A percentile compares a stretch with the other conserved stretches of the same genome.
Conservation (phyloP, 2,797 vertebrate species). For the Parauchenoglanis ngamensis region DNA sequence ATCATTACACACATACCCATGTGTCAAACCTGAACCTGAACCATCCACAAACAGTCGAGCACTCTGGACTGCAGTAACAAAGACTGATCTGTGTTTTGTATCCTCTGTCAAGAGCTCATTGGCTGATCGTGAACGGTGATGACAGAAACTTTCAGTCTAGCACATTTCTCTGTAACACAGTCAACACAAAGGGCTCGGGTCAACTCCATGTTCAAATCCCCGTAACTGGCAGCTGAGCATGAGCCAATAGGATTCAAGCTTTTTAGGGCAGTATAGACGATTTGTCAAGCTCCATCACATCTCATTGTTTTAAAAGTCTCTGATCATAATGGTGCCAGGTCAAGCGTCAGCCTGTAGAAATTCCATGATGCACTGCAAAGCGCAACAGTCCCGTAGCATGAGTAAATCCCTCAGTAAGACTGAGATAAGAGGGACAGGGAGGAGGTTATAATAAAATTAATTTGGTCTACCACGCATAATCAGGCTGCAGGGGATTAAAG, state of each 20-base stretch:
- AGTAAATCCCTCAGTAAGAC: constrained; percentile 18
- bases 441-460: constrained; percentile 6
- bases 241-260: constrained; percentile 61
- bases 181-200: constrained; percentile 28
- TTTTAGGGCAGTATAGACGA: constrained; percentile 12
- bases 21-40: not conserved
- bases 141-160: constrained; percentile 19
- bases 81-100: not conserved
- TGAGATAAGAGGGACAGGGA: constrained; percentile 16
- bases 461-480: not conserved
- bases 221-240: constrained; percentile 26
- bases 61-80: not conserved
- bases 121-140: not conserved
- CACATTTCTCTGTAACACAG: not conserved
- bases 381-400: not conserved
- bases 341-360: constrained; percentile 21
- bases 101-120: not conserved
- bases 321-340: constrained; percentile 59
- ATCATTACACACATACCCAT: not conserved
- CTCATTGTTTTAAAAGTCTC: constrained; percentile 69
- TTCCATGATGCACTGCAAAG: constrained; percentile 29
- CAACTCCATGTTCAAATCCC: constrained; percentile 54
- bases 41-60: not conserved
- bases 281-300: constrained; percentile 43
- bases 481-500: not conserved